Conservation (phyloP, 2,888 invertebrate species). For the Torymus auratus region DNA sequence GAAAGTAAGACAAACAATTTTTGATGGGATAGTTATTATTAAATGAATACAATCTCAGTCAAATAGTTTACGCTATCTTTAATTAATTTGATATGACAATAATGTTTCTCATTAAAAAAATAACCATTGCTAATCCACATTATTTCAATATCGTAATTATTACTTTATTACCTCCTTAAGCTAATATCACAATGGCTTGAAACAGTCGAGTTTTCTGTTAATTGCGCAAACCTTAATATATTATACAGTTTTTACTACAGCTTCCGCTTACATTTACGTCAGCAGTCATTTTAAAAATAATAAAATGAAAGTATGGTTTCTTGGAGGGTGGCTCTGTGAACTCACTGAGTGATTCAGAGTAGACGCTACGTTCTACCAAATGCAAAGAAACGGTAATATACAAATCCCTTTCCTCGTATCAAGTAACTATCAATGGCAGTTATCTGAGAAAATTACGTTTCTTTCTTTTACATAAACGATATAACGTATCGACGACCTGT, state of each 20-base stretch:
- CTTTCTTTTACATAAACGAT: constrained; percentile 6
- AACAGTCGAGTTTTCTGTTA: constrained; percentile 72
- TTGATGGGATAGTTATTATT: constrained; percentile 42
- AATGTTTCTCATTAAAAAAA: constrained; percentile 61
- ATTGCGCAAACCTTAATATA: constrained; percentile 65
- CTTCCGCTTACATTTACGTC: constrained; percentile 20
- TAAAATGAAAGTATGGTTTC: constrained; percentile 11
- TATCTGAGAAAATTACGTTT: constrained; percentile 29
- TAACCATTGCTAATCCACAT: constrained; percentile 63
- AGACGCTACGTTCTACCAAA: constrained; percentile 3
- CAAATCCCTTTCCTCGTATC: constrained; percentile 21
- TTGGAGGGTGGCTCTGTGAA: background rate
- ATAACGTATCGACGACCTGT: constrained; percentile 26
- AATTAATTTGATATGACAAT: constrained; percentile 49
- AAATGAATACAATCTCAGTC: constrained; percentile 59
- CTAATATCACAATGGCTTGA: constrained; percentile 75
- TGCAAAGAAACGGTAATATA: background rate
- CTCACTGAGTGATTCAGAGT: background rate
- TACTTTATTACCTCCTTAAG: constrained; percentile 66
- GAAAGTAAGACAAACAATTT: constrained; percentile 6
- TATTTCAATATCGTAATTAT: constrained; percentile 55
- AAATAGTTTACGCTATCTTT: constrained; percentile 49
- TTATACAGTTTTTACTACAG: constrained; percentile 4
- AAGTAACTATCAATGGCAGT: constrained; percentile 28
- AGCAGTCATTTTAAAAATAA: constrained; percentile 29